Percentiles rank a stretch among this genome's conserved stretches.
phyloP scores from a whole-genome alignment of 2,888 invertebrate genomes.

The Melitaea athalia region DNA sequence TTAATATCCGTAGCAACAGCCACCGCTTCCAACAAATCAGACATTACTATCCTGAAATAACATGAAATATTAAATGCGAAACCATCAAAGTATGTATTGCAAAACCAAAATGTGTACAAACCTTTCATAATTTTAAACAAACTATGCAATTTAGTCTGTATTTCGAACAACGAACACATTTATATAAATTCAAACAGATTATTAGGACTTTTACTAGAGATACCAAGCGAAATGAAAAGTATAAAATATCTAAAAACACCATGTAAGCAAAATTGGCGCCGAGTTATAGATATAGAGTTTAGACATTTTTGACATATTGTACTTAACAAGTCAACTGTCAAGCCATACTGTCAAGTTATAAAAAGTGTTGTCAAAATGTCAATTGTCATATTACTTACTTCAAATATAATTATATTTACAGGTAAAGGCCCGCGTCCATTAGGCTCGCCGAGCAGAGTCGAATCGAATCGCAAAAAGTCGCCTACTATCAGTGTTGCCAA shows the following conservation, averaged over 20 bases:
- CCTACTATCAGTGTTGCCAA: no score
- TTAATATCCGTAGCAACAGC: conserved; percentile 40
- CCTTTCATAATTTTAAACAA: conserved; percentile 34
- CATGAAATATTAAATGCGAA: not conserved
- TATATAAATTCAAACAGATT: conserved; percentile 1
- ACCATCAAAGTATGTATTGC: not conserved
- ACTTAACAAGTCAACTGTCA: no score
- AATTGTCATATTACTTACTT: no score
- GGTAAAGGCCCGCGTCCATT: no score
- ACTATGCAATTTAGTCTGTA: not conserved
- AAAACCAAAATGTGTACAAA: conserved; percentile 28
- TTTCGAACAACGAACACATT: conserved; percentile 1
- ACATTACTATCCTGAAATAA: conserved; percentile 67
- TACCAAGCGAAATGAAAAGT: not conserved
- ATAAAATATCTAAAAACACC: not conserved
- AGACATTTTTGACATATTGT: conserved; percentile 19
- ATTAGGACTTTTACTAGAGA: not conserved
- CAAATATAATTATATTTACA: no score
- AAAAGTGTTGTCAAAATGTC: no score
- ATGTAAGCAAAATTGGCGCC: conserved; percentile 39
- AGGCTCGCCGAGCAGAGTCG: no score
- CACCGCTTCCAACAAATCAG: conserved; percentile 53
- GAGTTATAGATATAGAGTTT: no score
- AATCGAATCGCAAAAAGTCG: no score
- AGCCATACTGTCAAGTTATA: not conserved